phyloP scores from a whole-genome alignment of 2,797 vertebrate genomes.

The Gorsachius magnificus region DNA sequence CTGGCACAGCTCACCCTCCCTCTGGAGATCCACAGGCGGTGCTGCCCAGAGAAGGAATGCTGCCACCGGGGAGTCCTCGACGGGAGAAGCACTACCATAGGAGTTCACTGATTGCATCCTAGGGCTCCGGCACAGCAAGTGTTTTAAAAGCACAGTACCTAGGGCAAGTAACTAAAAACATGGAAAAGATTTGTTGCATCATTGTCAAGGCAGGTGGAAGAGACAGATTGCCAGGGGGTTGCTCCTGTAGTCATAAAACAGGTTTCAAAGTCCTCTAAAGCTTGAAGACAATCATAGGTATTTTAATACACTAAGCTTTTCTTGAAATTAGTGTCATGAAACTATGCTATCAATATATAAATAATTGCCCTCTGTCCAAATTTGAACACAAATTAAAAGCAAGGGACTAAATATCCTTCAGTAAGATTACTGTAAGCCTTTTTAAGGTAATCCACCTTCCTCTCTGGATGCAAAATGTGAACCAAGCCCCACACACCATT shows the following conservation, averaged over 20 bases:
- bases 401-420: neutral
- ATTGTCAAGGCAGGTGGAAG: neutral
- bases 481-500: neutral
- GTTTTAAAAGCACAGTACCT: neutral
- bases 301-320: neutral
- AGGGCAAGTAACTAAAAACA: neutral
- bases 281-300: neutral
- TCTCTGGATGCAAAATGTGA: neutral
- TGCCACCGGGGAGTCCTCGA: fast-evolving
- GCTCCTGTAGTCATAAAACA: neutral
- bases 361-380: neutral
- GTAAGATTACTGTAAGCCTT: neutral
- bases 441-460: neutral
- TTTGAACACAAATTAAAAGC: neutral
- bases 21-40: fast-evolving
- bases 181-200: neutral
- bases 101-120: neutral
- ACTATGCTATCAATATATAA: neutral
- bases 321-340: neutral
- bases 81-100: fast-evolving
- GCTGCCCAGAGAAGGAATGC: neutral
- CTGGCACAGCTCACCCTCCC: neutral
- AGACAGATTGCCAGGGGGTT: neutral
- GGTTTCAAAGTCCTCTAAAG: neutral
- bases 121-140: neutral